Base-by-base conservation (phyloP, 2,888 invertebrate genomes). In the Metopia argyrocephala region DNA sequence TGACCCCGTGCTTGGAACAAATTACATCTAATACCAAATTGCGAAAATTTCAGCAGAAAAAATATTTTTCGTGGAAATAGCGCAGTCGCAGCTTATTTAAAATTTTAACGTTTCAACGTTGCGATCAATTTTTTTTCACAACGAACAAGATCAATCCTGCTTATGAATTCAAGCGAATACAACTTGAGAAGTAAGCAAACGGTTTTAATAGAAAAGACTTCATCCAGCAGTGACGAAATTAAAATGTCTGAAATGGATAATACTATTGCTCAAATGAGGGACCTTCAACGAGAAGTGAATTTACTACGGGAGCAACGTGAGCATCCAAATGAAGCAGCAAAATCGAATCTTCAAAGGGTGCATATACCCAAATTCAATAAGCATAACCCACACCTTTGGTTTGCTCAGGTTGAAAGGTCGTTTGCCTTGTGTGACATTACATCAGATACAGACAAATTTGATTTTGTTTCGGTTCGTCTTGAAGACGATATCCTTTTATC, bases 341-440 rank as follows among this genome's bases (percentile, higher is more conserved):
- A 45, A 46, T 18, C 46, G 18, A 69, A 74, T 50, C 31, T 65
- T 20, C 65, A 59, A 15, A 66, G 15, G 15, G 31, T 57, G 0
- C 74, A 74, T 15, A 74, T 79, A 31, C 74, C 79, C 12, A 64
- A 66, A 48, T 68, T 74, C 25, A 66, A 73, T 5, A 70, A 70
- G 48, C 5, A 23, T 5, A 73, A 73, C 20, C 57, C 65, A 3
- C 70, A 68, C 2, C 54, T 73, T 3, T 74, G 54, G 68, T 61
- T 78, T 46, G 62, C 73, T 7, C 61, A 73, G 20, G 18, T 78
- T 25, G 62, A 73, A 15, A 54, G 73, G 20, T 64, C 74, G 4
- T 74, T 65, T 28, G 27, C 64, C 2, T 52, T 70, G 5, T 48
- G 31, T 31, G 18, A 18, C 23, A 23, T 65, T 6, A 25, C 59